phyloP scores from a whole-genome alignment of 1,140 invertebrate genomes.

The Ceratosolen solmsi region DNA sequence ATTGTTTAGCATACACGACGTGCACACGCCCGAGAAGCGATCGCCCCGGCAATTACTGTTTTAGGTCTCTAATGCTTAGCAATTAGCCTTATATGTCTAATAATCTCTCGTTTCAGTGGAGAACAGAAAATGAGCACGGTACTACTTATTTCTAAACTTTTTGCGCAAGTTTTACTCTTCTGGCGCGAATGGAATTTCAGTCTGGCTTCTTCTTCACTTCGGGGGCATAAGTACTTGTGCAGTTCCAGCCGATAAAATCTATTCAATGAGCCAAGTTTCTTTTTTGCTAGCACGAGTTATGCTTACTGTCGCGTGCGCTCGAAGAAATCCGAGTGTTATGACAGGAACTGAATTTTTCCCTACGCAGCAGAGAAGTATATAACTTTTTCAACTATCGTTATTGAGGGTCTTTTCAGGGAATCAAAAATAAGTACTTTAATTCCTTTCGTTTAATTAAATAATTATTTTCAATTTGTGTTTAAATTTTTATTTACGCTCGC shows the following conservation, averaged over 20 bases:
- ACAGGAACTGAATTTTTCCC: conserved; percentile 13
- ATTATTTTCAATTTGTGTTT: too few relatives aligned
- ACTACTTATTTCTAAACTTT: conserved; percentile 34
- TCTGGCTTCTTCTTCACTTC: background rate
- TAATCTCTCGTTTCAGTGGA: background rate
- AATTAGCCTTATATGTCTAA: background rate
- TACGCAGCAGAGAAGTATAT: background rate
- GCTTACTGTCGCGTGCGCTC: conserved; percentile 18
- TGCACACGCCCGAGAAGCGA: conserved; percentile 16
- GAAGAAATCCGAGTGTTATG: conserved; percentile 32
- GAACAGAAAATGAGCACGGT: background rate
- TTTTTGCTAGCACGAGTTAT: conserved; percentile 41
- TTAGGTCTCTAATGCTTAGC: background rate
- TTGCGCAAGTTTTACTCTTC: background rate
- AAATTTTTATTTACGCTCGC: too few relatives aligned
- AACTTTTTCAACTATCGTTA: background rate
- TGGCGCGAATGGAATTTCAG: background rate
- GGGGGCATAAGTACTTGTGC: conserved; percentile 29
- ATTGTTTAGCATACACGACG: too few relatives aligned
- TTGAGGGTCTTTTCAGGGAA: background rate
- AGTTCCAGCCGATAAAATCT: conserved; percentile 47
- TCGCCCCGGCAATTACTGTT: conserved; percentile 22
- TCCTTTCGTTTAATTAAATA: conserved; percentile 8
- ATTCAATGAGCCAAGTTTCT: conserved; percentile 45
- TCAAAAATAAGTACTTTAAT: background rate